A percentile compares a stretch with the other conserved stretches of the same genome.
phyloP scores from a whole-genome alignment of 2,888 invertebrate genomes.

The Nephrotoma flavescens region DNA sequence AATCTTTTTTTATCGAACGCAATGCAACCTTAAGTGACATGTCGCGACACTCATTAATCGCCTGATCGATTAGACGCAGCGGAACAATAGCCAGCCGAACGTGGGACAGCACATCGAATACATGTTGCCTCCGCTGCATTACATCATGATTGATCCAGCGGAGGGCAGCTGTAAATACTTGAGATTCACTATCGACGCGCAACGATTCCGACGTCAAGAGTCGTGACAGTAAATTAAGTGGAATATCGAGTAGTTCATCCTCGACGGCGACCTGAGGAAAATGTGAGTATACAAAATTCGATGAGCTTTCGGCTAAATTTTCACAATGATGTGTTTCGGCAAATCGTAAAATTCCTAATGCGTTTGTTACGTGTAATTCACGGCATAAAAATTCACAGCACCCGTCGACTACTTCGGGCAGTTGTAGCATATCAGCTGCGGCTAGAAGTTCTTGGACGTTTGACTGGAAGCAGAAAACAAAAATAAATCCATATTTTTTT shows the following conservation, averaged over 20 bases:
- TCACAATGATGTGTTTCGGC: slow-evolving; percentile 77
- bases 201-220: slow-evolving; percentile 74
- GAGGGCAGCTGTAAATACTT: slow-evolving; percentile 76
- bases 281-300: slow-evolving; percentile 69
- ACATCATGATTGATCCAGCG: slow-evolving; percentile 79
- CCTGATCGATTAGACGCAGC: slow-evolving; percentile 59
- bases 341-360: slow-evolving; percentile 80
- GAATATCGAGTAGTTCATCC: slow-evolving; percentile 74
- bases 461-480: slow-evolving; percentile 24
- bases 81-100: slow-evolving; percentile 75
- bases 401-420: slow-evolving; percentile 66
- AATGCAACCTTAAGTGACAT: slow-evolving; percentile 68
- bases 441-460: slow-evolving; percentile 81
- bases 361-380: slow-evolving; percentile 75
- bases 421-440: slow-evolving; percentile 82
- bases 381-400: slow-evolving; percentile 74
- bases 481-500: neutral
- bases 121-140: slow-evolving; percentile 57
- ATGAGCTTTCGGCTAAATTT: slow-evolving; percentile 59
- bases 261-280: slow-evolving; percentile 68
- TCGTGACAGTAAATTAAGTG: slow-evolving; percentile 58
- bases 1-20: slow-evolving; percentile 62
- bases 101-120: slow-evolving; percentile 71
- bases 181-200: slow-evolving; percentile 75
- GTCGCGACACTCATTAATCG: slow-evolving; percentile 62